A percentile compares a stretch with the other conserved stretches of the same genome.
phyloP scores from a whole-genome alignment of 2,797 vertebrate genomes.

The Dipus sagitta region DNA sequence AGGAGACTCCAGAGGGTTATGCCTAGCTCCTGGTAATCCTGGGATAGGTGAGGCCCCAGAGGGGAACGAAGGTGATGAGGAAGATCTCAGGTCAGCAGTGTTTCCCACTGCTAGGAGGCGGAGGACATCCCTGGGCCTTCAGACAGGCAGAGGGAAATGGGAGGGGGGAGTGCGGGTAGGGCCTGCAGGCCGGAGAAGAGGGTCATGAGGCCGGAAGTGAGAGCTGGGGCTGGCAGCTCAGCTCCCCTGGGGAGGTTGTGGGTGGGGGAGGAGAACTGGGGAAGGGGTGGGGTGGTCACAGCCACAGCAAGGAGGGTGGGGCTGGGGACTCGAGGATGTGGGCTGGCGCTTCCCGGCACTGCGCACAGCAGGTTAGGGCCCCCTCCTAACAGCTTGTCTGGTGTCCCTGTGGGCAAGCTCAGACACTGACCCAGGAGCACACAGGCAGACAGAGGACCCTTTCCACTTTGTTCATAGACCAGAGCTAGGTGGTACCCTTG shows the following conservation, averaged over 20 bases:
- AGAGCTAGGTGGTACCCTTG: conserved; percentile 68
- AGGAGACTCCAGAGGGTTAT: not conserved
- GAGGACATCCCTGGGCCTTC: conserved; percentile 73
- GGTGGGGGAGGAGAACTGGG: conserved; percentile 71
- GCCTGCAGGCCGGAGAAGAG: conserved; percentile 71
- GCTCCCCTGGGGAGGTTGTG: conserved; percentile 77
- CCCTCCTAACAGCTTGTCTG: conserved; percentile 60
- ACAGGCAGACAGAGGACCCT: conserved; percentile 69
- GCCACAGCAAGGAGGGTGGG: conserved; percentile 77
- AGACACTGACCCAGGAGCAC: conserved; percentile 80
- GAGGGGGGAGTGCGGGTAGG: not conserved
- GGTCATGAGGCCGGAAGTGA: conserved; percentile 82
- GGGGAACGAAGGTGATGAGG: not conserved
- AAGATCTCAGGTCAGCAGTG: not conserved
- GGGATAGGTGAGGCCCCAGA: not conserved
- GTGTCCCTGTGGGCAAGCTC: conserved; percentile 73
- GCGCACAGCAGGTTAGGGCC: conserved; percentile 79
- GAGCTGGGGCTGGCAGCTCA: conserved; percentile 79
- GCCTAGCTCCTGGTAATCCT: not conserved
- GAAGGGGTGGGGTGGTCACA: conserved; percentile 81
- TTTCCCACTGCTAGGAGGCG: conserved; percentile 65
- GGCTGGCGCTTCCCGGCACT: conserved; percentile 81
- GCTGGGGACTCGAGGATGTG: conserved; percentile 82
- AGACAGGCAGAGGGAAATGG: conserved; percentile 69
- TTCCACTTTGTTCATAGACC: conserved; percentile 61